Evolutionary conservation across 2,888 invertebrate species (phyloP), one percentile per base, ranked within the genome.

Genomic region (Dasysyrphus albostriatus): DNA sequence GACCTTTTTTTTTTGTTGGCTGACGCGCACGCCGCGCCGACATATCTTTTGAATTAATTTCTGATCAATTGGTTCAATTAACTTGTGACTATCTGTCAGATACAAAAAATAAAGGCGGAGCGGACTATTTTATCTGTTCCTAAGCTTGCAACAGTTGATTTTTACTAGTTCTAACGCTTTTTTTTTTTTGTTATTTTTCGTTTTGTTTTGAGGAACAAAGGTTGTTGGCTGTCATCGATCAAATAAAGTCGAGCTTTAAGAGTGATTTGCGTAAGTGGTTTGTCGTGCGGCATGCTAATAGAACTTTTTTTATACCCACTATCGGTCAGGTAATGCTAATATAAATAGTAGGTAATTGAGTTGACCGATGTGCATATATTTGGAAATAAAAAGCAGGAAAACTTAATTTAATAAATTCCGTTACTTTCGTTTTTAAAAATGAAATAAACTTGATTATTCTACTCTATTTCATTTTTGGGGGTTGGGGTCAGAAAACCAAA

Each of bases 41-140:
- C 39, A 37, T 47, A 76, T 69, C 32, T 37, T 65, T 65, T 42
- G 29, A 78, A 78, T 67, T 69, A 54, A 74, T 79, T 75, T 74
- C 49, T 73, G 76, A 81, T 77, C 76, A 81, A 84, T 84, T 80
- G 80, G 32, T 42, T 75, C 70, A 79, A 84, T 75, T 80, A 72
- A 72, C 32, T 59, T 56, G 56, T 59, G 51, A 47, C 37, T 59
- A 67, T 73, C 51, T 44, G 54, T 24, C 58, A 56, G 54, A 69
- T 54, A 32, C 9, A 47, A 61, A 67, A 61, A 10, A 29, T 9
- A 12, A 32, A 19, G 14, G 42, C 61, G 3, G 10, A 14, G 6
- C 34, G n/a, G 29, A 51, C 34, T n/a, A n/a, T 42, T 12, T 32
- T 67, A 29, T 37, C n/a, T 39, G 24, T 24, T 2, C 3, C 44